phyloP scores from a whole-genome alignment of 2,113 vertebrate species.

The Anguilla japonica region DNA sequence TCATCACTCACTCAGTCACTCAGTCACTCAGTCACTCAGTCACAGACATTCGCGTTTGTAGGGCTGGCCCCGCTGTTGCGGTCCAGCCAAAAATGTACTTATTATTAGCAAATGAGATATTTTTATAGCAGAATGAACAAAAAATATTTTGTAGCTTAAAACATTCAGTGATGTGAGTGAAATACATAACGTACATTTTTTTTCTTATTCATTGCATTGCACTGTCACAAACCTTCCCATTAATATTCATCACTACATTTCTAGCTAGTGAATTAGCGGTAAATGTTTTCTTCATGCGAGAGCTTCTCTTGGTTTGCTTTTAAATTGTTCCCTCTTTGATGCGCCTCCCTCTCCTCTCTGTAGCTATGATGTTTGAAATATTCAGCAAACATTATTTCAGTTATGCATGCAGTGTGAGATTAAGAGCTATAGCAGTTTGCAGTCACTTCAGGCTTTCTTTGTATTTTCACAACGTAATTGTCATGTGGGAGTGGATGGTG shows the following conservation, averaged over 20 bases:
- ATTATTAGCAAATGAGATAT: neutral
- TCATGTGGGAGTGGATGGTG: neutral
- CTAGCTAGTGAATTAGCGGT: neutral
- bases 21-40: too few relatives aligned
- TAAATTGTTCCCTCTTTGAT: constrained; percentile 6
- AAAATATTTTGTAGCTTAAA: neutral
- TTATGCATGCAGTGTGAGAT: neutral
- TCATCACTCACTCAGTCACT: too few relatives aligned
- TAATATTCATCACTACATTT: neutral
- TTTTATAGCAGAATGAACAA: neutral
- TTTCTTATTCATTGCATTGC: neutral
- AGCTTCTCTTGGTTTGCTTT: neutral
- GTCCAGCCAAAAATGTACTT: neutral
- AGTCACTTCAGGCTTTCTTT: neutral
- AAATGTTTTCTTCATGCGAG: neutral
- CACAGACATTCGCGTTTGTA: too few relatives aligned
- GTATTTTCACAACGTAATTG: neutral
- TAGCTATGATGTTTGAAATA: neutral
- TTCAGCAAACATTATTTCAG: neutral
- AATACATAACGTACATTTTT: neutral
- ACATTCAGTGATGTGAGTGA: neutral
- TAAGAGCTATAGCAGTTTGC: neutral
- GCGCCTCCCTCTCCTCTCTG: neutral
- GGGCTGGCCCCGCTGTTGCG: too few relatives aligned
- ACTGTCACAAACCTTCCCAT: neutral